phyloP scores from a whole-genome alignment of 2,888 invertebrate species.

The Apamea monoglypha region DNA sequence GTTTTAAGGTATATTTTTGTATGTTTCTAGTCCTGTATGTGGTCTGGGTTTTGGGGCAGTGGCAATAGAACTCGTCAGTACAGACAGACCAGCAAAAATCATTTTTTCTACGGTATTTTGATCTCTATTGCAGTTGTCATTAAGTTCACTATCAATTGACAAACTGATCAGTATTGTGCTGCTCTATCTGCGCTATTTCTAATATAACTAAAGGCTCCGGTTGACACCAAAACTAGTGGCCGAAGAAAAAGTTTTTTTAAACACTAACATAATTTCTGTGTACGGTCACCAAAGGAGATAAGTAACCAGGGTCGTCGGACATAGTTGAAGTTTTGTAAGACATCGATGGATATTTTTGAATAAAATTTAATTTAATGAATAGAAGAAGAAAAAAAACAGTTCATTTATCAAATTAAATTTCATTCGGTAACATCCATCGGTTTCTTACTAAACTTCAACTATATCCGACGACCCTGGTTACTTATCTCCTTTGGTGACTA shows the following conservation, averaged over 20 bases:
- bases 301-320: no score
- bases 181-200: neutral
- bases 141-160: neutral
- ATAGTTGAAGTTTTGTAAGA: no score
- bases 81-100: neutral
- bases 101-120: neutral
- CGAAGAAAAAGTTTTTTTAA: no score
- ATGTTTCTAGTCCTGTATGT: slow-evolving; percentile 47
- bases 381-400: no score
- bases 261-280: neutral
- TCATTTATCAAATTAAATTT: no score
- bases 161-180: neutral
- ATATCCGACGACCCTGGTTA: no score
- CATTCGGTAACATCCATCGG: no score
- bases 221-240: neutral
- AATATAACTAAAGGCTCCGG: neutral
- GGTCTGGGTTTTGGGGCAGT: slow-evolving; percentile 21
- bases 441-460: no score
- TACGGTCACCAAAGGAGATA: no score
- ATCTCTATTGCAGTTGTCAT: neutral
- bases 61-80: neutral
- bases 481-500: no score
- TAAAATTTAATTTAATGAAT: no score
- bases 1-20: slow-evolving; percentile 52
- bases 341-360: no score